These are phyloP conservation scores for Phyllotreta striolata DNA, from an alignment of 2,888 invertebrate species.

Conservation along the genomic window DNA sequence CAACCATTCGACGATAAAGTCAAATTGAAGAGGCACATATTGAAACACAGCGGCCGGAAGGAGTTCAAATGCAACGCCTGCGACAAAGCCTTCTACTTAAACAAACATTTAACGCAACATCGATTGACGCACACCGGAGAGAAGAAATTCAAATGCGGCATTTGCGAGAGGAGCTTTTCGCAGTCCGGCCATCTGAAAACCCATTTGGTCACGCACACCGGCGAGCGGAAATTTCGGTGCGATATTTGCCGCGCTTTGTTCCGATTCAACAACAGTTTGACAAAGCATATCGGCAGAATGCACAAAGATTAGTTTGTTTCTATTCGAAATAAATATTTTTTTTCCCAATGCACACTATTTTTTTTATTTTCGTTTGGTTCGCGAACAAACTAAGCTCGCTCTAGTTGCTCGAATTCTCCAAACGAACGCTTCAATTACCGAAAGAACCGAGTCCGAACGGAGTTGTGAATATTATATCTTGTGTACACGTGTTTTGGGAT, in stretches of 20 bases:
- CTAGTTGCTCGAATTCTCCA: slow-evolving; percentile 49
- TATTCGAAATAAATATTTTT: too few species aligned
- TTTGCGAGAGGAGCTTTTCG: slow-evolving; percentile 5
- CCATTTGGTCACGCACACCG: slow-evolving; percentile 2
- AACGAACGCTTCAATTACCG: slow-evolving; percentile 54
- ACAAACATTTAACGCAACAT: slow-evolving; percentile 5
- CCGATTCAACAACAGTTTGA: slow-evolving; percentile 2
- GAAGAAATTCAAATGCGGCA: slow-evolving; percentile 6
- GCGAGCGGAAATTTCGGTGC: neutral
- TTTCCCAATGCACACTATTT: too few species aligned
- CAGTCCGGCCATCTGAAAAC: slow-evolving; percentile 2
- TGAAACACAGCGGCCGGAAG: neutral
- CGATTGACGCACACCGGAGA: neutral
- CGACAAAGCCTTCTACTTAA: slow-evolving; percentile 1
- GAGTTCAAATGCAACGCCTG: neutral
- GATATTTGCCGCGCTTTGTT: neutral
- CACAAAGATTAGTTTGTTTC: too few species aligned
- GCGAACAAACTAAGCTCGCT: too few species aligned
- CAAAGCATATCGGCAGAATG: neutral
- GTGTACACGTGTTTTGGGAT: slow-evolving; percentile 39
- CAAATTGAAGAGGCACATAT: slow-evolving; percentile 4
- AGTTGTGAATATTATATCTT: slow-evolving; percentile 53
- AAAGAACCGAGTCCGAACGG: slow-evolving; percentile 51
- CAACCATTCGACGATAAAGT: neutral
- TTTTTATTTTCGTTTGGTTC: too few species aligned